A percentile compares a stretch with the other conserved stretches of the same genome.
phyloP scores from a whole-genome alignment of 2,888 invertebrate genomes.

The Cephus spinipes region DNA sequence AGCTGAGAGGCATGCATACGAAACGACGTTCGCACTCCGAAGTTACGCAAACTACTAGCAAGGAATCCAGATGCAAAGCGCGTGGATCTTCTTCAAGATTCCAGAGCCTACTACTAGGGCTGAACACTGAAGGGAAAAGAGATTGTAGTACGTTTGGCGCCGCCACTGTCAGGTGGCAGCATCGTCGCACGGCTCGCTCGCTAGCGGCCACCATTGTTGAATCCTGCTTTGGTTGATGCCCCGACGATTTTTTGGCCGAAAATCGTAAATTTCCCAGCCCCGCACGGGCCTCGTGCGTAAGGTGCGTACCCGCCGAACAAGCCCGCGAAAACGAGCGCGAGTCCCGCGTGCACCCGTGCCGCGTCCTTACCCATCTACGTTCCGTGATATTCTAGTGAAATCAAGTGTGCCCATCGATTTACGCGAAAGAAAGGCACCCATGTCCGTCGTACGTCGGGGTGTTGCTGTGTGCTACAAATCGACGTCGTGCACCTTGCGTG shows the following conservation, averaged over 20 bases:
- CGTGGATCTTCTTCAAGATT: not conserved
- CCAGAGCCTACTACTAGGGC: not conserved
- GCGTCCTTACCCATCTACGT: constrained; percentile 10
- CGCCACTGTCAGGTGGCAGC: constrained; percentile 58
- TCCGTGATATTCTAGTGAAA: constrained; percentile 40
- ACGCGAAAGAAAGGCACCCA: constrained; percentile 43
- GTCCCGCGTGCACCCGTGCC: constrained; percentile 12
- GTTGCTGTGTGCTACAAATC: constrained; percentile 43
- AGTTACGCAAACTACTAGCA: not conserved
- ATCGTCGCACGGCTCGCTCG: constrained; percentile 43
- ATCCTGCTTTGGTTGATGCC: constrained; percentile 63
- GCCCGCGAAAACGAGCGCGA: constrained; percentile 1
- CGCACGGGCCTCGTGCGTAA: constrained; percentile 48
- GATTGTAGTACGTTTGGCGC: constrained; percentile 30
- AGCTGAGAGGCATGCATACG: not conserved
- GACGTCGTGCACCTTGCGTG: constrained; percentile 31
- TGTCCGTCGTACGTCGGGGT: constrained; percentile 43
- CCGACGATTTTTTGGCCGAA: constrained; percentile 55
- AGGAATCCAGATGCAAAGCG: not conserved
- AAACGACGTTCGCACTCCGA: not conserved
- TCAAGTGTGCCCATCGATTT: constrained; percentile 58
- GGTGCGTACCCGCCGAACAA: constrained; percentile 46
- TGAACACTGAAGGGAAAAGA: constrained; percentile 14
- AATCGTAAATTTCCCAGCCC: constrained; percentile 54
- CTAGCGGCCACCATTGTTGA: constrained; percentile 63